Percentiles rank a stretch among this genome's conserved stretches.
These are phyloP conservation scores for Mamestra configurata DNA, from an alignment of 1,140 invertebrate species.

Conservation along the genomic window DNA sequence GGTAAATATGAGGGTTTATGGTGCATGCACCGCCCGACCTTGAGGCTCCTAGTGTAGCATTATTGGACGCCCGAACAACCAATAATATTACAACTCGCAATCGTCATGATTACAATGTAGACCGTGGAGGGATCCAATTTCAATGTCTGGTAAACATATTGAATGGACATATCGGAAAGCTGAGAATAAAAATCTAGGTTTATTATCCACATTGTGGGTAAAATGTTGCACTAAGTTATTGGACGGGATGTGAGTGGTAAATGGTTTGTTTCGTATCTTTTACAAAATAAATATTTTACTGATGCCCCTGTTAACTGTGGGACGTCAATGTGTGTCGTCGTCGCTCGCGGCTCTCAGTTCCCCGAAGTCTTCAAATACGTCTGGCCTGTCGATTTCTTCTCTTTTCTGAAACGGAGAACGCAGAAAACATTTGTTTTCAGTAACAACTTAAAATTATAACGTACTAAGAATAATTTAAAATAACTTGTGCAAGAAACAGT, in stretches of 20 bases:
- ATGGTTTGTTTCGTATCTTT: not conserved
- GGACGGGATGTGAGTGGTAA: not conserved
- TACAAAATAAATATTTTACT: not conserved
- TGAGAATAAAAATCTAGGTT: not conserved
- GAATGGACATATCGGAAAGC: constrained; percentile 17
- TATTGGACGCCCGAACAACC: constrained; percentile 33
- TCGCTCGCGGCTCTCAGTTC: constrained; percentile 2
- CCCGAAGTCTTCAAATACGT: constrained; percentile 27
- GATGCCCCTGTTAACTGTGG: constrained; percentile 9
- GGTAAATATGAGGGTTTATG: constrained; percentile 49
- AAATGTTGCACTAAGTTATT: not conserved
- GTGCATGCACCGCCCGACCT: constrained; percentile 45
- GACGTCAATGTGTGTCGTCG: not conserved
- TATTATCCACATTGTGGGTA: not conserved
- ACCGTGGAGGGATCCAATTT: constrained; percentile 12
- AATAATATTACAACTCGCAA: constrained; percentile 30
- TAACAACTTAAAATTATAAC: constrained; percentile 37
- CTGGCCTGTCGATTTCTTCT: not conserved
- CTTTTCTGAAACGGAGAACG: constrained; percentile 9
- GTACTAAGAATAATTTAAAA: constrained; percentile 23
- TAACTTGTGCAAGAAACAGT: constrained; percentile 50
- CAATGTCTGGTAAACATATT: constrained; percentile 31
- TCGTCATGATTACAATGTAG: constrained; percentile 40
- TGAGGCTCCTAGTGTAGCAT: constrained; percentile 34
- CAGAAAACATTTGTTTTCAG: constrained; percentile 28